These are phyloP conservation scores for Catonia carolina DNA, from an alignment of 2,888 invertebrate species.

Conservation along the genomic window DNA sequence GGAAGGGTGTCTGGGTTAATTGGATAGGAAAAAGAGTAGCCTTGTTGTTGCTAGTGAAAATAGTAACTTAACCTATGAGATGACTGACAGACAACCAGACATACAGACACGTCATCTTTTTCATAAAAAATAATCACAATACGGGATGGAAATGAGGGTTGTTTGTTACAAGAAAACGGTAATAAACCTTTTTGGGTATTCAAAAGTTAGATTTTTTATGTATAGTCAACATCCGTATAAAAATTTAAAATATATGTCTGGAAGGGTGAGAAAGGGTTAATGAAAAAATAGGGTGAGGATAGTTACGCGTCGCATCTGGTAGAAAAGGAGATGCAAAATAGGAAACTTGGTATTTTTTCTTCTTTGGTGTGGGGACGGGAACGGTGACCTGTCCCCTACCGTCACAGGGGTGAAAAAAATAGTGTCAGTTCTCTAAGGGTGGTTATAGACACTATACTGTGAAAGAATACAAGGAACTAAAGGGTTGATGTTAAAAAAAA, in stretches of 20 bases:
- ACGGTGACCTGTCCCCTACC: conserved; percentile 21
- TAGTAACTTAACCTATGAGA: too few species aligned
- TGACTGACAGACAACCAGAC: too few species aligned
- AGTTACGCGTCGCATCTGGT: conserved; percentile 21
- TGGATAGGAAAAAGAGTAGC: too few species aligned
- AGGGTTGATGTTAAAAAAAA: conserved; percentile 27
- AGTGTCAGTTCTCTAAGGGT: conserved; percentile 22
- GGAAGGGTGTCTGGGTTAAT: too few species aligned
- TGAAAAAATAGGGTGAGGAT: conserved; percentile 1
- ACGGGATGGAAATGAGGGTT: background rate
- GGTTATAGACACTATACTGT: conserved; percentile 19
- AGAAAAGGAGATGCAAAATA: conserved; percentile 33
- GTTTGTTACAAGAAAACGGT: conserved; percentile 1
- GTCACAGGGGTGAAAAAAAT: conserved; percentile 26
- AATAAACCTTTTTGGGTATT: conserved; percentile 20
- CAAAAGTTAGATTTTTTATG: conserved; percentile 27
- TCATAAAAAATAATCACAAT: too few species aligned
- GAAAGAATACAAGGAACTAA: background rate
- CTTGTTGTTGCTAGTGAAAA: too few species aligned
- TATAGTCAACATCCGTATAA: conserved; percentile 32
- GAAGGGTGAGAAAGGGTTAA: conserved; percentile 27
- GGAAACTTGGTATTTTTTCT: conserved; percentile 33
- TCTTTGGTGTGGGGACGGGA: conserved; percentile 2
- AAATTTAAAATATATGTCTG: conserved; percentile 33
- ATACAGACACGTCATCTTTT: too few species aligned